phyloP scores from a whole-genome alignment of 2,797 vertebrate genomes.

The Bradypodion ventrale region DNA sequence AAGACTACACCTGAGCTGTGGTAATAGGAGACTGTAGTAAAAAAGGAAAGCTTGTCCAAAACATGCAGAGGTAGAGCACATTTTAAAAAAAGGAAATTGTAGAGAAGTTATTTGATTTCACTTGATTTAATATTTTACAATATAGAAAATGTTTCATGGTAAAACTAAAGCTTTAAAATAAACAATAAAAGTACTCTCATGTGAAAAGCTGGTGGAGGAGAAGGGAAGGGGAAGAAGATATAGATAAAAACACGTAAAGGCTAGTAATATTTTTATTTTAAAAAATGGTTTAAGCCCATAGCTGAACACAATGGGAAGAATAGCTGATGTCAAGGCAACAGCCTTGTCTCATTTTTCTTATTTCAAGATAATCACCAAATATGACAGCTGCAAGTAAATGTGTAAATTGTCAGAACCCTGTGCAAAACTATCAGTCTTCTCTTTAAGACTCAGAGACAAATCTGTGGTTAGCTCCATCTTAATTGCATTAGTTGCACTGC shows the following conservation, averaged over 20 bases:
- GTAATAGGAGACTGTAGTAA: background rate
- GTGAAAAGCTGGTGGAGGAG: background rate
- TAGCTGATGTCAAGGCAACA: background rate
- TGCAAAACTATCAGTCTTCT: background rate
- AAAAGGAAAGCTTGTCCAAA: background rate
- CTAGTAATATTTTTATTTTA: too few relatives aligned
- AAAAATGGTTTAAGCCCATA: too few relatives aligned
- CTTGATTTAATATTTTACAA: background rate
- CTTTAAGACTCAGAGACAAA: conserved; percentile 16
- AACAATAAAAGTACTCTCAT: background rate
- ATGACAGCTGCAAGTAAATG: background rate
- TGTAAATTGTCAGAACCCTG: background rate
- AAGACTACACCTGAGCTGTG: background rate
- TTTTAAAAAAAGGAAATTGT: background rate
- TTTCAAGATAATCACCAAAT: background rate
- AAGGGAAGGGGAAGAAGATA: background rate
- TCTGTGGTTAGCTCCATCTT: conserved; percentile 11
- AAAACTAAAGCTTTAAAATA: background rate
- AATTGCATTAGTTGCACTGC: background rate
- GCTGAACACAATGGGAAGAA: background rate
- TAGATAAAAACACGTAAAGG: background rate
- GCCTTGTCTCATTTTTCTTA: background rate
- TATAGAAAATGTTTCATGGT: background rate
- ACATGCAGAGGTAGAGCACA: background rate
- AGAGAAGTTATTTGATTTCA: background rate